Evolutionary conservation across 2,888 invertebrate genomes (phyloP).

Genomic region (Ochropleura plecta): DNA sequence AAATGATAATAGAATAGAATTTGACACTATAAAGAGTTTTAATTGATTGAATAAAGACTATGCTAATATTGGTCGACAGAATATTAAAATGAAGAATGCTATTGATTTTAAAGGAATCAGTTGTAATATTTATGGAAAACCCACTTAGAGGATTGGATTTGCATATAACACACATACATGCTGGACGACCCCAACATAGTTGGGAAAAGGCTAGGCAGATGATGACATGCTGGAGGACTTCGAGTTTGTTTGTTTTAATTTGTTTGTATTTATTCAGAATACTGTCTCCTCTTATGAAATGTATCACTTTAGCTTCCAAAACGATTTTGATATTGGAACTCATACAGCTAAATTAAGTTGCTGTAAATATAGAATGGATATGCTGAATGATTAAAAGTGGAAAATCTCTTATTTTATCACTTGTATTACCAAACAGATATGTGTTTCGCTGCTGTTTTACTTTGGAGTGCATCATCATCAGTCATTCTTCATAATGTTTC

Average conservation of each 20-base stretch:
- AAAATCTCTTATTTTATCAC: slow-evolving; percentile 3
- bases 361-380: slow-evolving; percentile 34
- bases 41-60: slow-evolving; percentile 3
- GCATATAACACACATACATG: slow-evolving; percentile 15
- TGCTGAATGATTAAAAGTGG: slow-evolving; percentile 15
- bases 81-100: slow-evolving; percentile 1
- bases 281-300: slow-evolving; percentile 42
- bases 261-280: slow-evolving; percentile 55
- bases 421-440: slow-evolving; percentile 5
- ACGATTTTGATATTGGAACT: slow-evolving; percentile 42
- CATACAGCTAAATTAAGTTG: slow-evolving; percentile 18
- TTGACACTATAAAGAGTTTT: neutral
- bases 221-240: slow-evolving; percentile 20
- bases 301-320: slow-evolving; percentile 46
- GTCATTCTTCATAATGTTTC: slow-evolving; percentile 1
- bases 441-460: slow-evolving; percentile 12
- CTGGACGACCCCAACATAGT: too few species aligned
- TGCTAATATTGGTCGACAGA: neutral
- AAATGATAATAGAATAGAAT: neutral
- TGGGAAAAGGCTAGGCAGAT: too few species aligned
- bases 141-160: slow-evolving; percentile 5
- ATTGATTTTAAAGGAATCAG: neutral
- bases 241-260: slow-evolving; percentile 51
- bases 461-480: slow-evolving; percentile 16
- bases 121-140: slow-evolving; percentile 10